Percentiles rank a stretch among this genome's conserved stretches.
phyloP scores from a whole-genome alignment of 2,113 vertebrate species.

The Microtus pennsylvanicus region DNA sequence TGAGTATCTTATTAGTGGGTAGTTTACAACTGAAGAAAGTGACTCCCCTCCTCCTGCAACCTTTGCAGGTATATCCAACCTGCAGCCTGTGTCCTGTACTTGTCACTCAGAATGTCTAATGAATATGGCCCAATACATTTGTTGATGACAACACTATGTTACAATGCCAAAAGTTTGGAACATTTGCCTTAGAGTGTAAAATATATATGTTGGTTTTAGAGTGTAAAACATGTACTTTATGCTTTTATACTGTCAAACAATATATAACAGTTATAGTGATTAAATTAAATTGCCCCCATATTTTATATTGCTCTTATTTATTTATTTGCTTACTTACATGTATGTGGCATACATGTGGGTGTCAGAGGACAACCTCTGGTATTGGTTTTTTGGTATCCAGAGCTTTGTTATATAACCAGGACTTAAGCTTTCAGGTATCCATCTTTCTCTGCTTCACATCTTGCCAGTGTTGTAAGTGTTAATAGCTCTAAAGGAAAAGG shows the following conservation, averaged over 20 bases:
- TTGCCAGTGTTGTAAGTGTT: background rate
- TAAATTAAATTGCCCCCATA: background rate
- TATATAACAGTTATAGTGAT: background rate
- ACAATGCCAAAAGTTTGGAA: background rate
- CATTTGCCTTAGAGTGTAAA: background rate
- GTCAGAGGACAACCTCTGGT: background rate
- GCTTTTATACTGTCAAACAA: background rate
- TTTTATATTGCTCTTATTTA: conserved; percentile 2
- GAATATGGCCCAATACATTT: background rate
- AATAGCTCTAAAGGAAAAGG: background rate
- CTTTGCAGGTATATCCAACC: background rate
- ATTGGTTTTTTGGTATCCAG: background rate
- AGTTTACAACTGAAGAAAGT: too few species aligned
- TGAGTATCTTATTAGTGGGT: too few species aligned
- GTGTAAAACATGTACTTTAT: background rate
- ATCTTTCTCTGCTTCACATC: background rate
- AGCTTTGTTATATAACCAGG: background rate
- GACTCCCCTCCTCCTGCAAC: too few species aligned
- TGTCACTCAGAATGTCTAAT: background rate
- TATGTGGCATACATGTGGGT: background rate
- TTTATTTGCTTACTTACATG: background rate
- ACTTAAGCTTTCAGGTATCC: background rate
- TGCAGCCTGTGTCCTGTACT: background rate
- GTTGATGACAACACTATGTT: background rate
- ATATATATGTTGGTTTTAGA: background rate